A percentile compares a stretch with the other conserved stretches of the same genome.
phyloP scores from a whole-genome alignment of 2,113 vertebrate genomes.

The Kryptolebias marmoratus region DNA sequence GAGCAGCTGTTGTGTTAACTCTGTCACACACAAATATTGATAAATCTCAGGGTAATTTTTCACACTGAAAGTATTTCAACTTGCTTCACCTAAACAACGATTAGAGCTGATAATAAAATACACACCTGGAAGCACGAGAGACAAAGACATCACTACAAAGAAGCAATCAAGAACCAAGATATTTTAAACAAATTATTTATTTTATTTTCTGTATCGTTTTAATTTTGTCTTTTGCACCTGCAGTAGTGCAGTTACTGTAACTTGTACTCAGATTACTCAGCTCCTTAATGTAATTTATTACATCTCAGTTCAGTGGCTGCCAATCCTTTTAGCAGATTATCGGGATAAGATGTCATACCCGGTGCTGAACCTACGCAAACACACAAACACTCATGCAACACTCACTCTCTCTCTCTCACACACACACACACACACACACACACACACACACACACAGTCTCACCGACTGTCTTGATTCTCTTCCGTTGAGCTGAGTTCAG shows the following conservation, averaged over 20 bases:
- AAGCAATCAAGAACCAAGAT: background rate
- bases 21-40: no score
- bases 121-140: background rate
- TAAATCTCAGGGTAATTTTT: no score
- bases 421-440: conserved; percentile 11
- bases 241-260: background rate
- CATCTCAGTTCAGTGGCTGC: conserved; percentile 20
- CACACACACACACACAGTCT: background rate
- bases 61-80: no score
- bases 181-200: background rate
- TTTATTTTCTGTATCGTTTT: background rate
- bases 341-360: conserved; percentile 64
- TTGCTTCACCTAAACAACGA: no score
- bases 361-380: conserved; percentile 21
- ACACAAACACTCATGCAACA: background rate
- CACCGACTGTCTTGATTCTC: background rate
- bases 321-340: conserved; percentile 68
- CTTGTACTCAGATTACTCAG: conserved; percentile 17
- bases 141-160: background rate
- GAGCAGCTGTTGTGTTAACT: no score
- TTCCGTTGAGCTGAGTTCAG: conserved; percentile 16
- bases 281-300: conserved; percentile 12
- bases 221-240: background rate
- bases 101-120: no score
- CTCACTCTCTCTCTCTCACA: background rate